These are phyloP conservation scores for Diplodus sargus DNA, from an alignment of 2,797 vertebrate species.

Conservation along the genomic window DNA sequence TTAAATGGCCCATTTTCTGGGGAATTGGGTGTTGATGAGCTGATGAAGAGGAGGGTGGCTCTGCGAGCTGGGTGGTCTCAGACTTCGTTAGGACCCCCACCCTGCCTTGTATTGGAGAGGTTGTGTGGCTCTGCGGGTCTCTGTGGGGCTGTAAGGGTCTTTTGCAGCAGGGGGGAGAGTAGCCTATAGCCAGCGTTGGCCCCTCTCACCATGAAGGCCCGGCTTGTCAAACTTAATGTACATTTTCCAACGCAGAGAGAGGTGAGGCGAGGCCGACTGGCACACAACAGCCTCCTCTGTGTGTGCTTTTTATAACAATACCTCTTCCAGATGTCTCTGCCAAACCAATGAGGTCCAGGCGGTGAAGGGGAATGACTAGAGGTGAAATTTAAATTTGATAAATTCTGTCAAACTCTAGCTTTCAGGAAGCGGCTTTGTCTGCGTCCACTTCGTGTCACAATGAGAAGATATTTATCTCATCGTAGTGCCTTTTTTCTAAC, in stretches of 20 bases:
- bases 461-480: constrained; percentile 4
- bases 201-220: constrained; percentile 81
- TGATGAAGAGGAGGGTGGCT: constrained; percentile 84
- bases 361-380: constrained; percentile 44
- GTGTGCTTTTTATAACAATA: constrained; percentile 81
- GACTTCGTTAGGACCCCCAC: constrained; percentile 75
- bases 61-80: constrained; percentile 80
- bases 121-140: constrained; percentile 76
- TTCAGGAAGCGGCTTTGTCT: constrained; percentile 17
- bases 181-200: constrained; percentile 73
- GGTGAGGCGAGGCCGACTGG: constrained; percentile 78
- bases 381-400: constrained; percentile 56
- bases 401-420: constrained; percentile 39
- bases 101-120: constrained; percentile 68
- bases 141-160: constrained; percentile 80
- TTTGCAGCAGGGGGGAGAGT: constrained; percentile 71
- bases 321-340: constrained; percentile 78
- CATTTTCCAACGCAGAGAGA: constrained; percentile 80
- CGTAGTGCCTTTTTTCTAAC: neutral
- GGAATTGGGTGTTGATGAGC: constrained; percentile 86
- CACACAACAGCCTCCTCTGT: constrained; percentile 80
- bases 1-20: constrained; percentile 83
- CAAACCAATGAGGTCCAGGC: constrained; percentile 60
- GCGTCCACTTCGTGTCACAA: neutral
- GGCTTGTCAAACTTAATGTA: constrained; percentile 85